Evolutionary conservation across 2,888 invertebrate genomes (phyloP), one percentile per base, ranked within the genome.

Genomic region (Onthophagus sagittarius): DNA sequence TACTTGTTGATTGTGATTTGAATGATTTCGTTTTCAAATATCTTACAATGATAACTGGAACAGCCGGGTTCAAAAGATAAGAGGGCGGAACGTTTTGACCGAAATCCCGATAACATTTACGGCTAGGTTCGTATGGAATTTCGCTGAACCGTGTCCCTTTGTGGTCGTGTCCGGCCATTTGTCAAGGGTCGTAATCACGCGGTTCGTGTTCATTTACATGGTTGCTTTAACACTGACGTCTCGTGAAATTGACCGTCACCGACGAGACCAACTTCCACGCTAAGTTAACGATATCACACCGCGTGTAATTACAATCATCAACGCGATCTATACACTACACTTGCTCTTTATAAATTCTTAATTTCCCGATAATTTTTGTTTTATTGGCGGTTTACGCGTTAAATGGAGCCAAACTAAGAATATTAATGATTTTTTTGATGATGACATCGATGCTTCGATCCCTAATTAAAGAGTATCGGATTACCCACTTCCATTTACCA

Each of bases 401-500:
- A 53, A 53, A 53, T 53, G 11, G 23, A 23, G 2, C 23, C 1
- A 1, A 23, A 23, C 3, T 23, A 23, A 31, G 63, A 71, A 13
- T 23, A 71, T 71, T 69, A 71, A 70, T 70, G 39, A 70, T 70
- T 39, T 71, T 23, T 23, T 23, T 23, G 23, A 23, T 23, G 11
- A 53, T 53, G 39, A 4, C 39, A 53, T 53, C 39, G 6, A 53
- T 11, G 11, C 9, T 23, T 1, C 39, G 39, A 53, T 53, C 39
- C 11, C 9, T 53, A 53, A 53, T 33, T n/a, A 71, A 71, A 32
- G 63, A 71, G 33, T 72, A 69, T 72, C 69, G 33, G 69, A 62
- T 72, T 72, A 67, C 72, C 7, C 31, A 69, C 31, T 72, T 72
- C 69, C 72, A 69, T 72, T 53, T 69, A 72, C 15, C 69, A 32